Evolutionary conservation across 2,113 vertebrate genomes (phyloP).

Genomic region (Bos taurus): DNA sequence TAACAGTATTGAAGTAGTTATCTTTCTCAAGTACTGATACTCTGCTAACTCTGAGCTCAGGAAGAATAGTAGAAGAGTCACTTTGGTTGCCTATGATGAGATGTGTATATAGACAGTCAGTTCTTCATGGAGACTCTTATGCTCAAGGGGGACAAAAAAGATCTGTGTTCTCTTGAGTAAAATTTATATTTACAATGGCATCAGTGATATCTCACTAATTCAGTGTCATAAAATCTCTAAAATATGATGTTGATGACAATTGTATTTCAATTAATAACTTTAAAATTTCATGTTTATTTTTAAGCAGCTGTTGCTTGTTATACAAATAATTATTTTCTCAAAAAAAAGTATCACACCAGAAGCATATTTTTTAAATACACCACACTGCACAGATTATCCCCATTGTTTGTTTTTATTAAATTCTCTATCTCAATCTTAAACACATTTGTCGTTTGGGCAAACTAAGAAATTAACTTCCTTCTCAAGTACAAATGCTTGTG

Average conservation of each 20-base stretch:
- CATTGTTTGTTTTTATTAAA: slow-evolving; percentile 37
- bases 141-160: background rate
- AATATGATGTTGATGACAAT: background rate
- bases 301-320: background rate
- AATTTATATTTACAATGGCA: background rate
- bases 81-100: background rate
- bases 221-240: background rate
- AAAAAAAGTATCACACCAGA: background rate
- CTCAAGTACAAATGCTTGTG: background rate
- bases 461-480: background rate
- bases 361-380: slow-evolving; percentile 15
- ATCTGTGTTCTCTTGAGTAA: background rate
- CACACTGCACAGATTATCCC: background rate
- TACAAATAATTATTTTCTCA: background rate
- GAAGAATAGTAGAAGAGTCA: background rate
- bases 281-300: background rate
- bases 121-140: background rate
- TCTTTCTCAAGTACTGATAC: background rate
- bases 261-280: slow-evolving; percentile 20
- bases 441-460: slow-evolving; percentile 7
- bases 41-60: background rate
- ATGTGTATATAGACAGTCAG: background rate
- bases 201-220: background rate
- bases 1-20: background rate
- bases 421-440: background rate